Conservation (phyloP, 2,888 invertebrate species). For the Seira ritae region DNA sequence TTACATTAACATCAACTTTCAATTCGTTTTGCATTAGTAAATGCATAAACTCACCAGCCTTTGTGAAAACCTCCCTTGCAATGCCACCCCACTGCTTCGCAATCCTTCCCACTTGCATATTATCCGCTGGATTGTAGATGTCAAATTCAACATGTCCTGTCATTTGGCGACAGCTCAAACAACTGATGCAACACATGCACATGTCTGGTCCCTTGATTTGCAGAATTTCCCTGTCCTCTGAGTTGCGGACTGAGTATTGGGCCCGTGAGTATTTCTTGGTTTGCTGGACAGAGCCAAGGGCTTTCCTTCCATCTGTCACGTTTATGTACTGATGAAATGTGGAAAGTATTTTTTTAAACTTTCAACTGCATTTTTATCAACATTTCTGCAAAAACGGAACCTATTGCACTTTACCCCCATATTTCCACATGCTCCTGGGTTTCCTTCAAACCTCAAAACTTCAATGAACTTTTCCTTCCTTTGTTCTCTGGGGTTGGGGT, state of each 20-base stretch:
- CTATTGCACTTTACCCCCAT: slow-evolving; percentile 64
- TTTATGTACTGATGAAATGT: slow-evolving; percentile 60
- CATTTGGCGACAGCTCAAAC: slow-evolving; percentile 50
- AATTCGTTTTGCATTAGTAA: not conserved
- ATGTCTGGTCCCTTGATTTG: slow-evolving; percentile 62
- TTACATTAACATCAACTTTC: slow-evolving; percentile 9
- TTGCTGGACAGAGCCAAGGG: slow-evolving; percentile 62
- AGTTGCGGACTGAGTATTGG: slow-evolving; percentile 58
- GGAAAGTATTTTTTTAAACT: too few relatives aligned
- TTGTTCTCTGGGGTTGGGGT: slow-evolving; percentile 42
- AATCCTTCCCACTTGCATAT: slow-evolving; percentile 58
- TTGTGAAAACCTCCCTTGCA: slow-evolving; percentile 67
- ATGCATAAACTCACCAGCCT: slow-evolving; percentile 35
- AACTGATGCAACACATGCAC: slow-evolving; percentile 61
- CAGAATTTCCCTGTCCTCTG: slow-evolving; percentile 54
- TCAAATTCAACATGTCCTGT: slow-evolving; percentile 61
- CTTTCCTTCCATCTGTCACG: slow-evolving; percentile 58
- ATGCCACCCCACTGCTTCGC: slow-evolving; percentile 68
- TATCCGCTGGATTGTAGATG: slow-evolving; percentile 51
- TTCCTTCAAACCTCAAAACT: slow-evolving; percentile 62
- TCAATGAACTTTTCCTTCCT: slow-evolving; percentile 61
- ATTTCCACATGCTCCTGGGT: slow-evolving; percentile 58
- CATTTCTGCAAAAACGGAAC: not conserved
- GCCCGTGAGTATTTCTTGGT: slow-evolving; percentile 56
- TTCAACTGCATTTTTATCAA: too few relatives aligned